phyloP scores from a whole-genome alignment of 2,797 vertebrate species.

The Denticeps clupeoides region DNA sequence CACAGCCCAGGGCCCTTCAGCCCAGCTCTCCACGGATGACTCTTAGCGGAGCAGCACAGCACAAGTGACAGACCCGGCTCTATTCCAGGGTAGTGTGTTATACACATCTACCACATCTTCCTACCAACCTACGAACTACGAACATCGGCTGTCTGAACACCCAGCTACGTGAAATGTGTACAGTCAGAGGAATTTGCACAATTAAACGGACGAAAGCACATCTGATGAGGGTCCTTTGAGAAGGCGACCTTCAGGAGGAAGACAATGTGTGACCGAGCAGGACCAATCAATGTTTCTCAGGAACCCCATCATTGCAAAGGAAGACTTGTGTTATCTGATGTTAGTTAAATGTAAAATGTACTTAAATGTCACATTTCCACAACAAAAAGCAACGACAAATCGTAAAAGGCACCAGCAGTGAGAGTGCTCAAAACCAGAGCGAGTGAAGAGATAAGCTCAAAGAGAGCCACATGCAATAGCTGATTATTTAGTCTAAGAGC shows the following conservation, averaged over 20 bases:
- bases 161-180: too few relatives aligned
- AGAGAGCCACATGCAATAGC: not conserved
- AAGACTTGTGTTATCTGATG: too few relatives aligned
- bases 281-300: too few relatives aligned
- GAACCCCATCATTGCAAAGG: too few relatives aligned
- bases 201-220: too few relatives aligned
- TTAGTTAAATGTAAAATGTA: too few relatives aligned
- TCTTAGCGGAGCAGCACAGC: constrained; percentile 24
- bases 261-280: too few relatives aligned
- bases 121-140: too few relatives aligned
- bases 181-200: too few relatives aligned
- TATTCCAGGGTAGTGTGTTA: constrained; percentile 36
- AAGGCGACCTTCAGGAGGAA: too few relatives aligned
- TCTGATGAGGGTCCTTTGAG: too few relatives aligned
- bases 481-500: constrained; percentile 1
- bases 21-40: constrained; percentile 18
- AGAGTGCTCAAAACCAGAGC: constrained; percentile 1
- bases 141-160: not conserved
- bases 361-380: not conserved
- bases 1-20: constrained; percentile 18
- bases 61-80: constrained; percentile 31
- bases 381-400: not conserved
- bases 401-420: not conserved
- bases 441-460: not conserved
- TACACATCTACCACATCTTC: too few relatives aligned